These are phyloP conservation scores for Varecia variegata DNA, from an alignment of 2,797 vertebrate species.

Conservation along the genomic window DNA sequence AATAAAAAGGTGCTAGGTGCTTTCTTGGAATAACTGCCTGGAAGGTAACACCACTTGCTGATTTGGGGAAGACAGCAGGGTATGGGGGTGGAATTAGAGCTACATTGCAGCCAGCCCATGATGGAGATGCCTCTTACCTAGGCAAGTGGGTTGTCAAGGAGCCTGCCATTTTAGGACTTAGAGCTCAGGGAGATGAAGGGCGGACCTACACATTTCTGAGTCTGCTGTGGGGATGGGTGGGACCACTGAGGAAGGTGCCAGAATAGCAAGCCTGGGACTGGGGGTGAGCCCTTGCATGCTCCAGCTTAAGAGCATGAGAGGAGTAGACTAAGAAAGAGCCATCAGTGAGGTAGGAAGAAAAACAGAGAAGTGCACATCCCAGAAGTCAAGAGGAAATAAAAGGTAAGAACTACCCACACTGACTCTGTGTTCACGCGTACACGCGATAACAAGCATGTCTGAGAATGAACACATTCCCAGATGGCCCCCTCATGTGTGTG, in stretches of 20 bases:
- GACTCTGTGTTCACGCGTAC: not conserved
- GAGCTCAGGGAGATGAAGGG: not conserved
- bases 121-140: not conserved
- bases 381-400: not conserved
- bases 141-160: not conserved
- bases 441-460: not conserved
- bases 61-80: not conserved
- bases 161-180: not conserved
- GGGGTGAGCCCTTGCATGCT: not conserved
- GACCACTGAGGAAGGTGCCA: not conserved
- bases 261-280: not conserved
- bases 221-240: no score
- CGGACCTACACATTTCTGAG: not conserved
- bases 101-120: rapidly evolving
- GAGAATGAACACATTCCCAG: not conserved
- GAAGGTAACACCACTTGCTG: not conserved
- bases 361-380: not conserved
- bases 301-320: not conserved
- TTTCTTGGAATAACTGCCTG: not conserved
- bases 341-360: not conserved
- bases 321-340: not conserved
- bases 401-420: not conserved
- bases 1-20: not conserved
- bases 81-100: not conserved
- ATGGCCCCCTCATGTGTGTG: not conserved